Evolutionary conservation across 2,797 vertebrate genomes (phyloP), one percentile per base, ranked within the genome.

Genomic region (Hephaestus fuliginosus): DNA sequence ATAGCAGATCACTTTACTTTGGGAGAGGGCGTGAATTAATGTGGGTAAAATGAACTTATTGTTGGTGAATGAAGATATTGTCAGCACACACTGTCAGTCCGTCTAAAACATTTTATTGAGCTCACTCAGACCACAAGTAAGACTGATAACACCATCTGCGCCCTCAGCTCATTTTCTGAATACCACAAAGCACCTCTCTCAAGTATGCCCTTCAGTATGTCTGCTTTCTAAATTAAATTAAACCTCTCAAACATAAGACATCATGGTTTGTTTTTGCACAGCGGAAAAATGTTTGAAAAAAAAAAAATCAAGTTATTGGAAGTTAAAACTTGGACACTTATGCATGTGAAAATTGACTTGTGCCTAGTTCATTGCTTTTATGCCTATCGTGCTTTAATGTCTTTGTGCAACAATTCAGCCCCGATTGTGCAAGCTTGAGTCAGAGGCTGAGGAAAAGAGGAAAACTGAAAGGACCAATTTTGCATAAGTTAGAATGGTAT

Each of bases 381-480:
- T 49, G 36, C 41, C 30, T 69, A 43, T 43, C 8, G 22, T 61
- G 18, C 36, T 41, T 61, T 55, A 5, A 53, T n/a, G 53, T 66
- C 57, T 63, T 69, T 22, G 14, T 43, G 43, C 25, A 28, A 14
- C 18, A 65, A n/a, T 49, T 70, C 15, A 69, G 33, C 52, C 30
- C 25, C 2, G 6, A 55, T 41, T 71, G 48, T 71, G 9, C 4
- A 3, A 28, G 57, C 20, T 39, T 18, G n/a, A 63, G 28, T 53
- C 15, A 0, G 10, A 30, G n/a, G n/a, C 49, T 9, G 49, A 70
- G 60, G 13, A 33, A 68, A 39, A 15, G 8, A 53, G 3, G 33
- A 30, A 46, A 28, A 70, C 25, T 17, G 3, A 58, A 18, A 58
- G 17, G 43, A 60, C 64, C 33, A 65, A 44, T 48, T 68, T 67